phyloP scores from a whole-genome alignment of 2,113 vertebrate genomes.

The Halichoeres trimaculatus region DNA sequence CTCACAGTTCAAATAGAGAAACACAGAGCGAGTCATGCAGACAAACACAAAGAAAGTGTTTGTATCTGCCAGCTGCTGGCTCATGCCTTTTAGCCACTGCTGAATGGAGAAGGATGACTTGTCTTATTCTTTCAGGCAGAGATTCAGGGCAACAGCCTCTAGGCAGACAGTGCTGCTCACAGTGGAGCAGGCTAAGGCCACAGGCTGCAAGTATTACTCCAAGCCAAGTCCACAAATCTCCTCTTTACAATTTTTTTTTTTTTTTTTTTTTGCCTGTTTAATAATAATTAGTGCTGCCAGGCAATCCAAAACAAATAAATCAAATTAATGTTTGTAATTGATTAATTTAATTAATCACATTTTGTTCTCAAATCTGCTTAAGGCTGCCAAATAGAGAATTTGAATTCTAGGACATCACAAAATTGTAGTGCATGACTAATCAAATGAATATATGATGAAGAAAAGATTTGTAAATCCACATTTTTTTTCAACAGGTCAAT shows the following conservation, averaged over 20 bases:
- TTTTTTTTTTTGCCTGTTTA: too few species aligned
- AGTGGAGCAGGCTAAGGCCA: slow-evolving; percentile 11
- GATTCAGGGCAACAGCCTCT: background rate
- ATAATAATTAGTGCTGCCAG: too few species aligned
- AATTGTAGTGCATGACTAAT: too few species aligned
- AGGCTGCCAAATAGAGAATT: too few species aligned
- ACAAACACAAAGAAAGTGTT: slow-evolving; percentile 37
- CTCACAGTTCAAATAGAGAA: background rate
- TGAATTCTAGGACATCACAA: too few species aligned
- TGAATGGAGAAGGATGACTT: slow-evolving; percentile 43
- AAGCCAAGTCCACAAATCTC: background rate
- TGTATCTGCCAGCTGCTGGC: slow-evolving; percentile 54
- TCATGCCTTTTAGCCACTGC: slow-evolving; percentile 33
- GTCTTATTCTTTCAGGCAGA: slow-evolving; percentile 29
- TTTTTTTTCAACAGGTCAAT: too few species aligned
- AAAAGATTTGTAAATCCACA: too few species aligned
- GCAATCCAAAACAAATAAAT: too few species aligned
- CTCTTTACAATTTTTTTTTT: background rate
- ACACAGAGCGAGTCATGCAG: background rate
- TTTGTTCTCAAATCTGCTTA: too few species aligned
- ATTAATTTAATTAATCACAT: too few species aligned
- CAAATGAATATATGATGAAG: too few species aligned
- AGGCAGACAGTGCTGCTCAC: slow-evolving; percentile 18
- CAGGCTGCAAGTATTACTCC: slow-evolving; percentile 6
- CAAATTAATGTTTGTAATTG: too few species aligned